A percentile compares a stretch with the other conserved stretches of the same genome.
Evolutionary conservation across 2,888 invertebrate genomes (phyloP).

Genomic region (Dione juno): DNA sequence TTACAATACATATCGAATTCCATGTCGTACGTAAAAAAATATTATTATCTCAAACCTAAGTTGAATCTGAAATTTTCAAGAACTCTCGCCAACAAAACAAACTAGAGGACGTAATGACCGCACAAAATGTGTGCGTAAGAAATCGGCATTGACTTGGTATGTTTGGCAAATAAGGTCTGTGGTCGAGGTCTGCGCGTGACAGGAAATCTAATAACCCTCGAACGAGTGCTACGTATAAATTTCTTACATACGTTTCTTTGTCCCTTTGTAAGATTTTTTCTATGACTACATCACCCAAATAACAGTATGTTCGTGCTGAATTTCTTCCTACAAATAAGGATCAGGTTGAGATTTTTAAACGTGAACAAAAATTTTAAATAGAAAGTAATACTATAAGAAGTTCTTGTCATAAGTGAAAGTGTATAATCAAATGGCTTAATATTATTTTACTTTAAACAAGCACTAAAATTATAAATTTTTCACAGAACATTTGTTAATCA

Average conservation of each 20-base stretch:
- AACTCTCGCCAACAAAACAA: conserved; percentile 20
- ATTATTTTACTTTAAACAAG: too few species aligned
- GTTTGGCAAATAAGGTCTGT: conserved; percentile 74
- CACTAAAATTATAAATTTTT: too few species aligned
- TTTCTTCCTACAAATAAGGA: conserved; percentile 30
- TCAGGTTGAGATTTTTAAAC: conserved; percentile 10
- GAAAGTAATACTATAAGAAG: too few species aligned
- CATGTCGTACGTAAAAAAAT: conserved; percentile 1
- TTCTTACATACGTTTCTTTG: conserved; percentile 62
- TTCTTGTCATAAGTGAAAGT: too few species aligned
- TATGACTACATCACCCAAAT: conserved; percentile 40
- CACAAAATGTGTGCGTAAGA: conserved; percentile 73
- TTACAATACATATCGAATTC: conserved; percentile 9
- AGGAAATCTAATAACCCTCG: conserved; percentile 77
- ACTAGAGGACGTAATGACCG: conserved; percentile 68
- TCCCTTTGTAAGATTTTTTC: conserved; percentile 58
- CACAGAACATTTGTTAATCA: too few species aligned
- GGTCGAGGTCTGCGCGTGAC: conserved; percentile 72
- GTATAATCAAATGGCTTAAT: too few species aligned
- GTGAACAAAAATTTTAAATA: neutral
- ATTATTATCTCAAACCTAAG: conserved; percentile 2
- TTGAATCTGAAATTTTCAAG: conserved; percentile 23
- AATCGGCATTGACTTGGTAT: conserved; percentile 70
- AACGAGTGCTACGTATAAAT: conserved; percentile 68
- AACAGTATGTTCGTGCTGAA: conserved; percentile 32